phyloP scores from a whole-genome alignment of 2,797 vertebrate genomes.

The Malacoctenus gilli region DNA sequence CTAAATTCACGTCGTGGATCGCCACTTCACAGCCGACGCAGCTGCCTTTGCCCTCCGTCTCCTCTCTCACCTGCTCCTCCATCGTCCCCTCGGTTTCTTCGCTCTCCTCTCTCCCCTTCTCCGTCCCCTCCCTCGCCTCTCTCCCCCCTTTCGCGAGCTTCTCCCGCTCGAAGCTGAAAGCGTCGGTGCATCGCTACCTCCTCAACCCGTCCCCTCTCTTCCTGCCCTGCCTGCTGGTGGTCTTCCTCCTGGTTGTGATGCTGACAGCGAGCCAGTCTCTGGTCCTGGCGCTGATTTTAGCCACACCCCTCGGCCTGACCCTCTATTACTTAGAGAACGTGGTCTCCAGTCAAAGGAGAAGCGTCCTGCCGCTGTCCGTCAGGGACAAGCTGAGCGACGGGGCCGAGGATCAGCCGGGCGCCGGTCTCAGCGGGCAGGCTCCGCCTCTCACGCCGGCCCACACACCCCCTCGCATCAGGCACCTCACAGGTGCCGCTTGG shows the following conservation, averaged over 20 bases:
- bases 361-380: slow-evolving; percentile 17
- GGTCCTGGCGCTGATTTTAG: slow-evolving; percentile 87
- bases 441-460: slow-evolving; percentile 28
- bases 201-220: slow-evolving; percentile 88
- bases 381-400: slow-evolving; percentile 25
- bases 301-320: slow-evolving; percentile 91
- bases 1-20: slow-evolving; percentile 15
- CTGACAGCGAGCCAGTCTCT: slow-evolving; percentile 92
- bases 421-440: slow-evolving; percentile 24
- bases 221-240: slow-evolving; percentile 88
- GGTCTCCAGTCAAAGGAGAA: slow-evolving; percentile 71
- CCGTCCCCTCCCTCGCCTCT: slow-evolving; percentile 61
- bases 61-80: slow-evolving; percentile 19
- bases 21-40: slow-evolving; percentile 22
- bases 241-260: slow-evolving; percentile 86
- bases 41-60: slow-evolving; percentile 18
- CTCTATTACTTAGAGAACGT: slow-evolving; percentile 92
- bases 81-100: slow-evolving; percentile 24
- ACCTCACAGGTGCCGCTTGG: slow-evolving; percentile 68
- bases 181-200: slow-evolving; percentile 81
- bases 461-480: slow-evolving; percentile 51
- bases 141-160: slow-evolving; percentile 71
- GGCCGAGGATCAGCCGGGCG: slow-evolving; percentile 13
- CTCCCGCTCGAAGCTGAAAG: slow-evolving; percentile 70
- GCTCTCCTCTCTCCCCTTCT: slow-evolving; percentile 40